Conservation (phyloP, 2,797 vertebrate genomes). For the Lithobates sylvaticus region DNA sequence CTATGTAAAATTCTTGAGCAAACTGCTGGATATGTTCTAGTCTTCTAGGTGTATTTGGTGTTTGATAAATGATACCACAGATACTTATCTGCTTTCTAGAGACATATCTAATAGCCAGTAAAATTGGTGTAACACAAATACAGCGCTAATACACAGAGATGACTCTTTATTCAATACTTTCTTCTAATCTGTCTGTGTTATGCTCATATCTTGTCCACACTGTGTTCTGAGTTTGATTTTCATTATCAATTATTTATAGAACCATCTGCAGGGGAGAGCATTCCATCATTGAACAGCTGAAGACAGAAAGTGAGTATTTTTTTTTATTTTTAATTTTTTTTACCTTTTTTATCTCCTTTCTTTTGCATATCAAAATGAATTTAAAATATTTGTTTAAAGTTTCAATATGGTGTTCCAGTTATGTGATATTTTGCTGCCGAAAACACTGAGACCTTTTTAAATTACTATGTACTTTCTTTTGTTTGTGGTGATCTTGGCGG, state of each 20-base stretch:
- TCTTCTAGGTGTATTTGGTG: not conserved
- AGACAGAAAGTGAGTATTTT: constrained; percentile 84
- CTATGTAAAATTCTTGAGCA: not conserved
- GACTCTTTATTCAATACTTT: not conserved
- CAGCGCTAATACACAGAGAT: not conserved
- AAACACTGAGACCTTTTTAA: not conserved
- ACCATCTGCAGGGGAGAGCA: constrained; percentile 94
- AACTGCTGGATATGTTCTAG: not conserved
- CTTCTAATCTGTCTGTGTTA: not conserved
- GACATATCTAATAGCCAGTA: not conserved
- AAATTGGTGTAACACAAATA: not conserved
- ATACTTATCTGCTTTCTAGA: not conserved
- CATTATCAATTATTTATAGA: constrained; percentile 74
- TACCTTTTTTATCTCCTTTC: not conserved
- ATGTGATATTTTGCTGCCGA: not conserved
- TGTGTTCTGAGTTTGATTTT: not conserved
- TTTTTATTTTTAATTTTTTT: not conserved
- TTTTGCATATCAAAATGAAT: not conserved
- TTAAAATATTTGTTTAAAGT: not conserved
- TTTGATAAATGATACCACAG: not conserved
- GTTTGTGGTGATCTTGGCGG: not conserved
- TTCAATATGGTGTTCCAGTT: not conserved
- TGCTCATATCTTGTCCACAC: not conserved
- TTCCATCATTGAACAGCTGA: constrained; percentile 94
- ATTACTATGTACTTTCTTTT: not conserved